Evolutionary conservation across 2,888 invertebrate species (phyloP).

Genomic region (Gandaritis pyraliata): DNA sequence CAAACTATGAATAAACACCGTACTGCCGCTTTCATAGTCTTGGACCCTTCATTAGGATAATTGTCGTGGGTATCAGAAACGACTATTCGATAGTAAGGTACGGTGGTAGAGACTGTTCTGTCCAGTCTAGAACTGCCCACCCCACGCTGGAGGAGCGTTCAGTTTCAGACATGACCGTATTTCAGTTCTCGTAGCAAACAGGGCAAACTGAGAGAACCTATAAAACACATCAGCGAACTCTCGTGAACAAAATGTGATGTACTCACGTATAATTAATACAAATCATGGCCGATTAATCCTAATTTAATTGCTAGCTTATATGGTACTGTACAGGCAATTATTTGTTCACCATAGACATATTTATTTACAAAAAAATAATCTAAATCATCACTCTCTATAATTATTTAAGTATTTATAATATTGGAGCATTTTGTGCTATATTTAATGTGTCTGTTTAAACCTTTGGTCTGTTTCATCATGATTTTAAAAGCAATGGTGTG

Average conservation of each 20-base stretch:
- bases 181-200: too few species aligned
- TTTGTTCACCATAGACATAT: slow-evolving; percentile 62
- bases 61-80: not conserved
- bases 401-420: slow-evolving; percentile 33
- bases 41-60: not conserved
- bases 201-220: not conserved
- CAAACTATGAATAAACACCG: not conserved
- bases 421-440: slow-evolving; percentile 31
- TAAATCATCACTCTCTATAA: slow-evolving; percentile 50
- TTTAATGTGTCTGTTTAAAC: slow-evolving; percentile 14
- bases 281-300: slow-evolving; percentile 72
- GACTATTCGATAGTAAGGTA: not conserved
- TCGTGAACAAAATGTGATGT: slow-evolving; percentile 70
- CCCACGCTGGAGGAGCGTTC: too few species aligned
- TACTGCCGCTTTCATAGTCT: too few species aligned
- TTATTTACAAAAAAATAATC: slow-evolving; percentile 69
- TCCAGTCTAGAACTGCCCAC: not conserved
- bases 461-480: slow-evolving; percentile 25
- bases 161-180: too few species aligned
- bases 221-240: slow-evolving; percentile 45
- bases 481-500: slow-evolving; percentile 11
- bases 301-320: slow-evolving; percentile 64
- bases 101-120: not conserved
- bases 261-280: slow-evolving; percentile 59
- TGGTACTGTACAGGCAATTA: slow-evolving; percentile 75